Evolutionary conservation across 2,888 invertebrate genomes (phyloP).

Genomic region (Oxycera nigricornis): DNA sequence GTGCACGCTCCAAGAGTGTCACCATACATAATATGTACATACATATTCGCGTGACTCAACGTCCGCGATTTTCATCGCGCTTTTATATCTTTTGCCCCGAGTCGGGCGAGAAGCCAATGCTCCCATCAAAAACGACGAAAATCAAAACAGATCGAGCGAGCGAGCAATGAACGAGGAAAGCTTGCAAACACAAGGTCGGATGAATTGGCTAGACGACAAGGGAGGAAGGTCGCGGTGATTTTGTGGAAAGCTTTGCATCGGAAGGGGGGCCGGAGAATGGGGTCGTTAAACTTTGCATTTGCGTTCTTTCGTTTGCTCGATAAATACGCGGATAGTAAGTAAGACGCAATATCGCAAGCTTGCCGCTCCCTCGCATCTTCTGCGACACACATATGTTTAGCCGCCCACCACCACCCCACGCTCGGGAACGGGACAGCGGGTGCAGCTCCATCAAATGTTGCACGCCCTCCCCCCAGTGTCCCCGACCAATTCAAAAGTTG

Average conservation of each 20-base stretch:
- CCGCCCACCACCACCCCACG: background rate
- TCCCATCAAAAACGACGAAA: conserved; percentile 5
- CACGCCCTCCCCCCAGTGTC: no score
- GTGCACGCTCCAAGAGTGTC: no score
- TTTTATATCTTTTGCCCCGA: background rate
- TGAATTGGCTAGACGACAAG: background rate
- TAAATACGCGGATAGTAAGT: background rate
- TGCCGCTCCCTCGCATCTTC: no score
- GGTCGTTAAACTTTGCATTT: background rate
- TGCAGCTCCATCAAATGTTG: background rate
- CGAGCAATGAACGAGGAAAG: conserved; percentile 8
- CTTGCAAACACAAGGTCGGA: conserved; percentile 15
- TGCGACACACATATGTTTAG: no score
- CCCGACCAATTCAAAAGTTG: no score
- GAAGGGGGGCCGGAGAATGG: background rate
- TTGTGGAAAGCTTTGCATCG: background rate
- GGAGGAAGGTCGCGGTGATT: conserved; percentile 6
- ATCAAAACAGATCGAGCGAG: background rate
- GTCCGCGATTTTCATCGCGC: background rate
- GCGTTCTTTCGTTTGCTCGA: background rate
- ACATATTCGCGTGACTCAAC: background rate
- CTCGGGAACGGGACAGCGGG: background rate
- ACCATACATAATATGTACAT: no score
- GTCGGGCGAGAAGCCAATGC: conserved; percentile 12
- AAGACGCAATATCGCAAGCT: background rate